Percentiles rank a stretch among this genome's conserved stretches.
Evolutionary conservation across 1,140 invertebrate species (phyloP).

Genomic region (Apolygus lucorum): DNA sequence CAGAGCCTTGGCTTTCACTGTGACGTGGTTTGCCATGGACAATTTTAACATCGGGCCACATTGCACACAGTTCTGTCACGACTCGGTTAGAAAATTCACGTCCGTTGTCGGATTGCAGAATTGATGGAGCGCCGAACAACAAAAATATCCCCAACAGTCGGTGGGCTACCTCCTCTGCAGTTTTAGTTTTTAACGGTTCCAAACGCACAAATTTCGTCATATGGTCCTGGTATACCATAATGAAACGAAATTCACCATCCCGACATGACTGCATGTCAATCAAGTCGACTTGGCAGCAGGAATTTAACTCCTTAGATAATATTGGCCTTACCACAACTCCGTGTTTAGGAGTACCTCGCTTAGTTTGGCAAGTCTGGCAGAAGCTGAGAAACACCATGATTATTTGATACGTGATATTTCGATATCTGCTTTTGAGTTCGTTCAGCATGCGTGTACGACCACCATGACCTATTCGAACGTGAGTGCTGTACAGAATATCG

Average conservation of each 20-base stretch:
- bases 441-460: too few species aligned
- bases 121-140: background rate
- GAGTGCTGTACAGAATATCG: too few species aligned
- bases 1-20: background rate
- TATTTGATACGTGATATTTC: too few species aligned
- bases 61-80: background rate
- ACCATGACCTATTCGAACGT: too few species aligned
- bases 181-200: background rate
- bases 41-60: background rate
- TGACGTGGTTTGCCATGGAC: background rate
- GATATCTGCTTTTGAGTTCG: too few species aligned
- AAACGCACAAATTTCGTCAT: background rate
- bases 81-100: background rate
- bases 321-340: too few species aligned
- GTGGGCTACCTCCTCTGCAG: background rate
- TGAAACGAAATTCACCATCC: background rate
- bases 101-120: background rate
- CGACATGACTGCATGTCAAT: conserved; percentile 38
- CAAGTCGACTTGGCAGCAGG: conserved; percentile 42
- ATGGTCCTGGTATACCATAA: background rate
- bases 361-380: too few species aligned
- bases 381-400: too few species aligned
- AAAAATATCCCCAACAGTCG: background rate
- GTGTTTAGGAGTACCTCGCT: too few species aligned
- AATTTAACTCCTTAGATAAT: conserved; percentile 37